Evolutionary conservation across 2,113 vertebrate genomes (phyloP).

Genomic region (Bos javanicus): DNA sequence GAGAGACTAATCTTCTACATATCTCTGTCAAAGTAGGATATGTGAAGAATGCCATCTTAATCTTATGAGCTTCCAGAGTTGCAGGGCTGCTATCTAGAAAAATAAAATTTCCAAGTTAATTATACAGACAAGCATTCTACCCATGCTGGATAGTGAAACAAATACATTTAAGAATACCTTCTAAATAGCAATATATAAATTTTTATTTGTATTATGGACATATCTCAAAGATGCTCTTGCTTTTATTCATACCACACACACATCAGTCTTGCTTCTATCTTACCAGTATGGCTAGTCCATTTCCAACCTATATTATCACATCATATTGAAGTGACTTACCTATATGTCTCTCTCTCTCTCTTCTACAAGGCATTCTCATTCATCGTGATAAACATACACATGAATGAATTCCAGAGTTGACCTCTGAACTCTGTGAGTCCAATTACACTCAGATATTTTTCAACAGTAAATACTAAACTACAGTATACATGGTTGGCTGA

Average conservation of each 20-base stretch:
- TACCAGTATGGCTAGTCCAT: neutral
- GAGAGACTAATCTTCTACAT: constrained; percentile 93
- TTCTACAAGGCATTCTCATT: neutral
- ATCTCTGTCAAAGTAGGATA: constrained; percentile 95
- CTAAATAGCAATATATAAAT: neutral
- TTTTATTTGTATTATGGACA: neutral
- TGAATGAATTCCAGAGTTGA: neutral
- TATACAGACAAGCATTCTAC: neutral
- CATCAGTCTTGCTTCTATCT: neutral
- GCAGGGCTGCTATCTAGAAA: constrained; percentile 94
- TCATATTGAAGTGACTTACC: neutral
- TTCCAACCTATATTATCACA: neutral
- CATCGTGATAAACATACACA: neutral
- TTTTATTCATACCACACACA: neutral
- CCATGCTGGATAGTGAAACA: neutral
- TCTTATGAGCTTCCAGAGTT: constrained; percentile 95
- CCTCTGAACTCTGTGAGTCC: neutral
- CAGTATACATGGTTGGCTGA: fast-evolving
- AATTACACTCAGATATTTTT: neutral
- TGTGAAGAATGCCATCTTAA: constrained; percentile 96
- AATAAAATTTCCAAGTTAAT: constrained; percentile 58
- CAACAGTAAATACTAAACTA: neutral
- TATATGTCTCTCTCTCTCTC: neutral
- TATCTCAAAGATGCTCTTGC: neutral
- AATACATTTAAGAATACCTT: constrained; percentile 5